phyloP scores from a whole-genome alignment of 2,113 vertebrate species.

The Astatotilapia flaviijosephi region DNA sequence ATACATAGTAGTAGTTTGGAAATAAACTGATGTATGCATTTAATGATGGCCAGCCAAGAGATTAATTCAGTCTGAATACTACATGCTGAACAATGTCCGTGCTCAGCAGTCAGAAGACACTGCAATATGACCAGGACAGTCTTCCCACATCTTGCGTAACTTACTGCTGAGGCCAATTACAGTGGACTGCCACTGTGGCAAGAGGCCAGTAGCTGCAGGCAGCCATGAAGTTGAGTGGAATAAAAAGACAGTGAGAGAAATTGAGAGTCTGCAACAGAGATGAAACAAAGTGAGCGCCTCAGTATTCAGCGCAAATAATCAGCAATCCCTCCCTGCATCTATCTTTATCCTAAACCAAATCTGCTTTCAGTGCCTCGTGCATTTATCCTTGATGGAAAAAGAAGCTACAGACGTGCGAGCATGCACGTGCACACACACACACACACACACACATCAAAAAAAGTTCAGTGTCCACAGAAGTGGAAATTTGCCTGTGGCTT shows the following conservation, averaged over 20 bases:
- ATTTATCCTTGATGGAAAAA: conserved; percentile 21
- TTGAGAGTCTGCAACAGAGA: conserved; percentile 27
- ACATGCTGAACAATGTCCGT: neutral
- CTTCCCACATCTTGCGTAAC: neutral
- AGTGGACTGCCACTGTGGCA: neutral
- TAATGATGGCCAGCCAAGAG: neutral
- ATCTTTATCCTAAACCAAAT: conserved; percentile 57
- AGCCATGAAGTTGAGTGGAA: conserved; percentile 17
- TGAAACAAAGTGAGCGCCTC: conserved; percentile 49
- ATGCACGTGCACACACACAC: fast-evolving
- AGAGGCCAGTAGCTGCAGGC: conserved; percentile 32
- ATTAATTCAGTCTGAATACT: neutral
- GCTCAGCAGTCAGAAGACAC: neutral
- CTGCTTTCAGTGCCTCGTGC: conserved; percentile 29
- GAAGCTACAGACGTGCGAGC: neutral
- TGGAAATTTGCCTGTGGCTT: conserved; percentile 22
- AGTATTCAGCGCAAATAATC: conserved; percentile 52
- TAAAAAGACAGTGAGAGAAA: conserved; percentile 32
- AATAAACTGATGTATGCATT: neutral
- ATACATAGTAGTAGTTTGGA: neutral
- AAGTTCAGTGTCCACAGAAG: conserved; percentile 23
- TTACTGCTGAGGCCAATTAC: conserved; percentile 20
- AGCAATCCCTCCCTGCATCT: conserved; percentile 35
- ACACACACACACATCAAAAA: neutral
- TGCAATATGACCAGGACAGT: neutral